phyloP scores from a whole-genome alignment of 2,888 invertebrate genomes.

The Phengaris arion region DNA sequence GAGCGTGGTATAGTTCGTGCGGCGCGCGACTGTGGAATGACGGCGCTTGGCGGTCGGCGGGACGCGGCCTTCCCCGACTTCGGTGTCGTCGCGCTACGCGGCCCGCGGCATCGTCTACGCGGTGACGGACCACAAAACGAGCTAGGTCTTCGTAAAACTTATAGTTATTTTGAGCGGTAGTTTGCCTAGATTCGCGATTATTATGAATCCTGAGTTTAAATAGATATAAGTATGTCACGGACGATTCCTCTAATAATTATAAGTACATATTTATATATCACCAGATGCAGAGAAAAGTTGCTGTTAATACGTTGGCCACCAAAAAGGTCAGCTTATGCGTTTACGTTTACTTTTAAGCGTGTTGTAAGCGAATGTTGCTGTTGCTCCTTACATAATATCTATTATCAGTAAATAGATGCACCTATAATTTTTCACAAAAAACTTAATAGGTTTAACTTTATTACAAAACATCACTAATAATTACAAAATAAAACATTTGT shows the following conservation, averaged over 20 bases:
- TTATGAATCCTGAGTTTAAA: constrained; percentile 22
- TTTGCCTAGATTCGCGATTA: constrained; percentile 27
- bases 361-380: too few species aligned
- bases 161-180: constrained; percentile 24
- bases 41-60: constrained; percentile 38
- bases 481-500: background rate
- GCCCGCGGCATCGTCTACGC: constrained; percentile 36
- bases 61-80: constrained; percentile 43
- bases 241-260: background rate
- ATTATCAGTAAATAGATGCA: too few species aligned
- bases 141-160: constrained; percentile 13
- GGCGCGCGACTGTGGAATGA: constrained; percentile 62
- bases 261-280: background rate
- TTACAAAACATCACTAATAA: background rate
- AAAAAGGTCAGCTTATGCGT: too few species aligned
- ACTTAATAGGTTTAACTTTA: too few species aligned
- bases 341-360: too few species aligned
- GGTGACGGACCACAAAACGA: constrained; percentile 43
- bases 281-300: too few species aligned
- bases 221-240: constrained; percentile 11
- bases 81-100: constrained; percentile 41
- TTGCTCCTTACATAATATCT: too few species aligned
- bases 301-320: too few species aligned
- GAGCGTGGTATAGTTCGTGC: constrained; percentile 63
- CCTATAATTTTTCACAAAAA: too few species aligned